These are phyloP conservation scores for Sorex araneus DNA, from an alignment of 2,113 vertebrate genomes.

Conservation along the genomic window DNA sequence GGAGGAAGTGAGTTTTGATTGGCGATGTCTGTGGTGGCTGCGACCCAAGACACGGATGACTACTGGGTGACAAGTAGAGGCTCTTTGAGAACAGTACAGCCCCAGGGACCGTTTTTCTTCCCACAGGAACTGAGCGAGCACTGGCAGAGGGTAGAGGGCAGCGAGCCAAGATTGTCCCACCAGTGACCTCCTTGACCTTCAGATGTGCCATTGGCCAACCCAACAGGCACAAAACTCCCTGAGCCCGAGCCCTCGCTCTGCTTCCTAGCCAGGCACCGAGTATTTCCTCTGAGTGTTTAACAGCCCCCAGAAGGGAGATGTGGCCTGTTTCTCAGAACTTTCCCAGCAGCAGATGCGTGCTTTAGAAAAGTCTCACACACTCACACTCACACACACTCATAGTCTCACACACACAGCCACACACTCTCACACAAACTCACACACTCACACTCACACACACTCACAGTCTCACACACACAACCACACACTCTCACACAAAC, in stretches of 20 bases:
- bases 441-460: too few relatives aligned
- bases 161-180: not conserved
- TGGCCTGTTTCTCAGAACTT: slow-evolving; percentile 35
- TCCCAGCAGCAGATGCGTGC: not conserved
- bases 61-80: not conserved
- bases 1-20: slow-evolving; percentile 37
- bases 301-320: not conserved
- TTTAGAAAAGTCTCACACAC: not conserved
- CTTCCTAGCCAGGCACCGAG: not conserved
- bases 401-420: too few relatives aligned
- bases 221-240: not conserved
- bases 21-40: slow-evolving; percentile 43
- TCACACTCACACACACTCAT: too few relatives aligned
- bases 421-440: too few relatives aligned
- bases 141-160: not conserved
- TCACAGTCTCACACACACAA: too few relatives aligned
- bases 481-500: too few relatives aligned
- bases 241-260: not conserved
- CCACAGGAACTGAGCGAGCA: not conserved
- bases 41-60: not conserved
- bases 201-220: not conserved
- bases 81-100: not conserved
- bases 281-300: not conserved
- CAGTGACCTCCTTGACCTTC: slow-evolving; percentile 6
- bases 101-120: not conserved